Evolutionary conservation across 2,113 vertebrate genomes (phyloP).

Genomic region (Chloropsis hardwickii): DNA sequence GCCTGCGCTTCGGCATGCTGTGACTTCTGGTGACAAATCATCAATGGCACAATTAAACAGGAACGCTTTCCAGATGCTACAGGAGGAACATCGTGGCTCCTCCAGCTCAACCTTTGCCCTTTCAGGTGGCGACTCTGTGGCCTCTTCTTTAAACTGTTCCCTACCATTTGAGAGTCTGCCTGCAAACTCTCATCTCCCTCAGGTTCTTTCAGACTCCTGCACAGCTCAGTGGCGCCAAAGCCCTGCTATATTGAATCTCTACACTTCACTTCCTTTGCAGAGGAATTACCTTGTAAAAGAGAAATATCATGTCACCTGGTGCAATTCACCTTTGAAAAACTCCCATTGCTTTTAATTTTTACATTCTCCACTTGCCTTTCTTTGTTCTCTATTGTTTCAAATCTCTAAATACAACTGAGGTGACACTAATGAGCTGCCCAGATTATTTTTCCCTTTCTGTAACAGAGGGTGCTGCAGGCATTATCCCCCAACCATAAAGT

Average conservation of each 20-base stretch:
- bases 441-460: neutral
- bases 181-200: neutral
- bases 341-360: neutral
- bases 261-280: neutral
- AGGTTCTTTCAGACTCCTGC: neutral
- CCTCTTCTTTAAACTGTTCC: neutral
- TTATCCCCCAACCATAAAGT: neutral
- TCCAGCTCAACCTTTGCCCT: neutral
- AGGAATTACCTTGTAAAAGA: neutral
- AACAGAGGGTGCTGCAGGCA: neutral
- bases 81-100: neutral
- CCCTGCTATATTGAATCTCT: neutral
- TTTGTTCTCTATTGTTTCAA: neutral
- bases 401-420: neutral
- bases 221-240: neutral
- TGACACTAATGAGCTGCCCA: neutral
- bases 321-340: neutral
- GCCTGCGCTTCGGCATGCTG: neutral
- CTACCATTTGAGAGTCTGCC: neutral
- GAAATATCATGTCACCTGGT: neutral
- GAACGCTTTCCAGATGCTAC: neutral
- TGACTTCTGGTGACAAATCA: neutral
- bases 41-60: neutral
- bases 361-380: neutral
- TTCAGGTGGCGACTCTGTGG: neutral